phyloP scores from a whole-genome alignment of 2,797 vertebrate species.

The Sebastes ruberrimus region DNA sequence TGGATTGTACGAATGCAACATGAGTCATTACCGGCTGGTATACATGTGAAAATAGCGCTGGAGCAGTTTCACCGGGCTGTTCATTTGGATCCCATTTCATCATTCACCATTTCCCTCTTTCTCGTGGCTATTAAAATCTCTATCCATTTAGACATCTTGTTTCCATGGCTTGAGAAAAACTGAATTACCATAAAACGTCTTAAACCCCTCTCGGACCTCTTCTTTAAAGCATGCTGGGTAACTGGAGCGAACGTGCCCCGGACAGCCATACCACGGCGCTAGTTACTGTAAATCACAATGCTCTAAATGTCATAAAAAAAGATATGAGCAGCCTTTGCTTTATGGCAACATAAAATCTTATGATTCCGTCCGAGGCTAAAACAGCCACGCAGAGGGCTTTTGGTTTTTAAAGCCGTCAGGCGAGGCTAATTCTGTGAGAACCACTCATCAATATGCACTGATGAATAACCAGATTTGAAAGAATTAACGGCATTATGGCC shows the following conservation, averaged over 20 bases:
- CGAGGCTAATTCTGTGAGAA: constrained; percentile 29
- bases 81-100: background rate
- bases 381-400: constrained; percentile 36
- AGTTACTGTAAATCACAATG: constrained; percentile 54
- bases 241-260: background rate
- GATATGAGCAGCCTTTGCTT: constrained; percentile 52
- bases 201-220: background rate
- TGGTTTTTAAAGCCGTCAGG: constrained; percentile 41
- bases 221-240: background rate
- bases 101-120: background rate
- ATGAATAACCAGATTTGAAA: constrained; percentile 31
- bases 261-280: constrained; percentile 20
- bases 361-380: constrained; percentile 44
- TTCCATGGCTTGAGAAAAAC: background rate
- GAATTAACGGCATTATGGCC: background rate
- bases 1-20: background rate
- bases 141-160: background rate
- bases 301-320: constrained; percentile 52
- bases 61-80: no score
- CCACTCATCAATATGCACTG: background rate
- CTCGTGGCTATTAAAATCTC: background rate
- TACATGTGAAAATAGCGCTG: no score
- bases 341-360: constrained; percentile 54
- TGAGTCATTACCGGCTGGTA: no score
- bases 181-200: constrained; percentile 28